These are phyloP conservation scores for Cranoglanis bouderius DNA, from an alignment of 2,113 vertebrate species.

Conservation along the genomic window DNA sequence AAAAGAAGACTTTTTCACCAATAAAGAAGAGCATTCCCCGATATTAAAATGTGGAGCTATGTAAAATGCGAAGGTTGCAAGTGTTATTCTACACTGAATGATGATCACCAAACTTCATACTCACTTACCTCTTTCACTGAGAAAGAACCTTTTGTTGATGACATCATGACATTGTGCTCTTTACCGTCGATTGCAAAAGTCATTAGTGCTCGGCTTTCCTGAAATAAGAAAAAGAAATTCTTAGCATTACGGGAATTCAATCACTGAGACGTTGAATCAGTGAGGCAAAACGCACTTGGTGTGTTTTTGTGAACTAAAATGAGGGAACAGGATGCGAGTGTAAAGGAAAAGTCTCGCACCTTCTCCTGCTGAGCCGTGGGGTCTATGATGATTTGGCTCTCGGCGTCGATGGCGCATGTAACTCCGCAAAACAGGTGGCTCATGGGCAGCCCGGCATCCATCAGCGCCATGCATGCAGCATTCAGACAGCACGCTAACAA, in stretches of 20 bases:
- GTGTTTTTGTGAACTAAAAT: neutral
- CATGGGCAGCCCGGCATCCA: constrained; percentile 88
- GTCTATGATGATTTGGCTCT: constrained; percentile 79
- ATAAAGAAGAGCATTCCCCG: no score
- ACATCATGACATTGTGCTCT: constrained; percentile 78
- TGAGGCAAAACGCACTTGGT: neutral
- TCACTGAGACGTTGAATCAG: neutral
- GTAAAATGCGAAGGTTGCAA: neutral
- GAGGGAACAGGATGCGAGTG: neutral
- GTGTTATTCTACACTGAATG: neutral
- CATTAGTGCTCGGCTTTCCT: constrained; percentile 86
- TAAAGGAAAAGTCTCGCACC: constrained; percentile 64
- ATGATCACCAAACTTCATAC: neutral
- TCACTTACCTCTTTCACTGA: constrained; percentile 80
- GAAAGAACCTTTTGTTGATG: constrained; percentile 83
- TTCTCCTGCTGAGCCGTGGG: constrained; percentile 83
- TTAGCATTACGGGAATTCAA: neutral
- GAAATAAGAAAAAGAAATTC: neutral
- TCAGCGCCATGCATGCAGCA: constrained; percentile 83
- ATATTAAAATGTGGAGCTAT: neutral
- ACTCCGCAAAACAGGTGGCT: constrained; percentile 85
- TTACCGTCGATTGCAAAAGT: constrained; percentile 85
- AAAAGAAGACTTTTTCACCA: no score
- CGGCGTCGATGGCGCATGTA: constrained; percentile 79
- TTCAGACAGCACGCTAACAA: constrained; percentile 86